Percentiles rank a stretch among this genome's conserved stretches.
These are phyloP conservation scores for Acanthosepion esculentum DNA, from an alignment of 2,888 invertebrate species.

Conservation along the genomic window DNA sequence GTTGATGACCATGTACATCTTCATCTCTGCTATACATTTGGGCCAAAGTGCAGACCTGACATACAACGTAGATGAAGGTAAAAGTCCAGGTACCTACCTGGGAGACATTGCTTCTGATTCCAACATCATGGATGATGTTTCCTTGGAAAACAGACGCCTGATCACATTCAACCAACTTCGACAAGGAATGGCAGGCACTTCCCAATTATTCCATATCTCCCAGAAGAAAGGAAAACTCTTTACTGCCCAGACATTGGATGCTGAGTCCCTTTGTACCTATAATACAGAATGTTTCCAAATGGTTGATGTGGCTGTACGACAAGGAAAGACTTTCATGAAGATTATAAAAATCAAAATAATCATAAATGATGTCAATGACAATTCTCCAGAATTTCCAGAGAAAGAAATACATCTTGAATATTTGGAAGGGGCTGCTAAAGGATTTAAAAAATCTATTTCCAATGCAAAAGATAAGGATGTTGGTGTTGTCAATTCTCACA, in stretches of 20 bases:
- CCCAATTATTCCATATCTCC: background rate
- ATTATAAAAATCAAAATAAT: slow-evolving; percentile 13
- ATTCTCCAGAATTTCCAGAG: background rate
- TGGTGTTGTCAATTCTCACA: slow-evolving; percentile 55
- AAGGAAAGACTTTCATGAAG: background rate
- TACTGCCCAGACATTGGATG: background rate
- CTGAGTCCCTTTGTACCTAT: background rate
- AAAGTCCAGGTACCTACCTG: background rate
- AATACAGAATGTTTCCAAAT: slow-evolving; percentile 33
- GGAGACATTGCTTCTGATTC: background rate
- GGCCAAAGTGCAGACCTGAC: background rate
- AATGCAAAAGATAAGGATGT: slow-evolving; percentile 62
- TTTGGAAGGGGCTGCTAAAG: slow-evolving; percentile 57
- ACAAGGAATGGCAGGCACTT: background rate
- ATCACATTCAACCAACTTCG: background rate
- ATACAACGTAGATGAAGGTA: background rate
- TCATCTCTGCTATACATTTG: background rate
- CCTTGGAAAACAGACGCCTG: background rate
- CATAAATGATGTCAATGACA: background rate
- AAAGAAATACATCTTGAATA: slow-evolving; percentile 53
- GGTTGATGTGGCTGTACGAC: slow-evolving; percentile 11
- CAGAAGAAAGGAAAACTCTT: background rate
- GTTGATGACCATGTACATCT: background rate
- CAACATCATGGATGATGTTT: background rate
- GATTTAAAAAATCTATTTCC: slow-evolving; percentile 55